Conservation (phyloP, 2,113 vertebrate species). For the Prunella himalayana region DNA sequence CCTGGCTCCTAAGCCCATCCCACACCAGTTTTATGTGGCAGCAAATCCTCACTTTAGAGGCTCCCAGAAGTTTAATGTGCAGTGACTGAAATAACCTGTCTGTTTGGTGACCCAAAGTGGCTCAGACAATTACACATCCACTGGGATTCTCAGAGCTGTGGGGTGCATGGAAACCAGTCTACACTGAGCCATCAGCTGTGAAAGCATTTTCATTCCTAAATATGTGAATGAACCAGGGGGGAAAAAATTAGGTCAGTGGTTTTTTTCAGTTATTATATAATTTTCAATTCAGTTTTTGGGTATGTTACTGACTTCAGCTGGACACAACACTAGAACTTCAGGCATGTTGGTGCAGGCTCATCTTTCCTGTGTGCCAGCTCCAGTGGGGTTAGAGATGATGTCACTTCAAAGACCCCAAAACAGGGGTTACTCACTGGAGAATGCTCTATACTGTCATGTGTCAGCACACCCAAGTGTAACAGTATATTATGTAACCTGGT, state of each 20-base stretch:
- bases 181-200: neutral
- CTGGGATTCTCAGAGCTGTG: neutral
- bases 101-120: neutral
- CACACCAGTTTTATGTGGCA: neutral
- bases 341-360: neutral
- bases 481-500: neutral
- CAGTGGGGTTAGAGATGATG: neutral
- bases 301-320: neutral
- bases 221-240: neutral
- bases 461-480: neutral
- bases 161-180: neutral
- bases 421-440: neutral
- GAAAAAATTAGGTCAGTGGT: neutral
- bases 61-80: neutral
- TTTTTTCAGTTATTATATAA: neutral
- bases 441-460: neutral
- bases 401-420: neutral
- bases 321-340: neutral
- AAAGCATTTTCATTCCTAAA: constrained; percentile 2
- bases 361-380: neutral
- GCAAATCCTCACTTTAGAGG: neutral
- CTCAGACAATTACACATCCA: neutral
- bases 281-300: neutral
- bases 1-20: neutral
- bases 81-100: constrained; percentile 10